These are phyloP conservation scores for Lates japonicus DNA, from an alignment of 2,797 vertebrate species.

Conservation along the genomic window DNA sequence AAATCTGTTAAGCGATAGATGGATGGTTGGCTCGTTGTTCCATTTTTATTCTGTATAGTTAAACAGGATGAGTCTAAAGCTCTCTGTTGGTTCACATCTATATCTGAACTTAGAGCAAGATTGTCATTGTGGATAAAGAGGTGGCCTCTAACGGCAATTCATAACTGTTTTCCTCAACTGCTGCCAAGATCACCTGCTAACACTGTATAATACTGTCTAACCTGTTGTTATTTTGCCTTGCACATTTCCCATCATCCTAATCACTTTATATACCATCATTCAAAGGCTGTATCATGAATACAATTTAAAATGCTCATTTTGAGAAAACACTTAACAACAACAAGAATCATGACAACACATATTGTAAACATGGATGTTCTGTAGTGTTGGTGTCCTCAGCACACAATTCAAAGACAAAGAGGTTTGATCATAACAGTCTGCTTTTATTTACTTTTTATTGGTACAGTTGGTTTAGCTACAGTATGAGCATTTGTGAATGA, in stretches of 20 bases:
- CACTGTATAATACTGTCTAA: background rate
- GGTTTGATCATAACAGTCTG: slow-evolving; percentile 17
- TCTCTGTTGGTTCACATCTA: background rate
- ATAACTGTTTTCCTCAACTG: background rate
- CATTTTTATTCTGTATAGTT: background rate
- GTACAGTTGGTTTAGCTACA: slow-evolving; percentile 26
- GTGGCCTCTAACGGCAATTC: background rate
- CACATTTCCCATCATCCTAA: background rate
- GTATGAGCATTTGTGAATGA: slow-evolving; percentile 20
- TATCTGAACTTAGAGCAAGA: background rate
- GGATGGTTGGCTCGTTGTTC: background rate
- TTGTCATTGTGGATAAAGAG: too few relatives aligned
- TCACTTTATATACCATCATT: background rate
- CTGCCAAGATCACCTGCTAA: background rate
- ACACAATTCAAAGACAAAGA: slow-evolving; percentile 19
- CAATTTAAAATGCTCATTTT: background rate
- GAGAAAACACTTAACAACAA: background rate
- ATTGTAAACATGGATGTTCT: background rate
- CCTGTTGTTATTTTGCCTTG: background rate
- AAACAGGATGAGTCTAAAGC: background rate
- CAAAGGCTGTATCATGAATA: background rate
- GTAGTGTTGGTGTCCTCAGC: too few relatives aligned
- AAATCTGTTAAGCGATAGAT: background rate
- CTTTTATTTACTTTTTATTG: slow-evolving; percentile 34
- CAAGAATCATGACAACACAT: background rate